phyloP scores from a whole-genome alignment of 2,797 vertebrate species.

The Acropternis orthonyx region DNA sequence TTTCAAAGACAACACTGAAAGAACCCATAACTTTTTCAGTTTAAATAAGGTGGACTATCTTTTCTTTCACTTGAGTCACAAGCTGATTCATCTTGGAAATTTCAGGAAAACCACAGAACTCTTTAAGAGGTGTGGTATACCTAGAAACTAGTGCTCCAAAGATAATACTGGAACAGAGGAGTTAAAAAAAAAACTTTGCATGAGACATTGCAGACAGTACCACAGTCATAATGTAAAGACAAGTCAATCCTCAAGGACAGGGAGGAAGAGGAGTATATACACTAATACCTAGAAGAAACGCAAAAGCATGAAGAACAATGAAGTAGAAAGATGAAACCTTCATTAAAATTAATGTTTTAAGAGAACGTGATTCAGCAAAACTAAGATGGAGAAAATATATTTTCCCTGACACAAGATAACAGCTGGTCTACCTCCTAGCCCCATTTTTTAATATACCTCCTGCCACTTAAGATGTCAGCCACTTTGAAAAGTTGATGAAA shows the following conservation, averaged over 20 bases:
- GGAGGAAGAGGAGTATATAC: background rate
- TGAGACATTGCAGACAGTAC: background rate
- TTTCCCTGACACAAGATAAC: background rate
- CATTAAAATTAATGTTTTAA: background rate
- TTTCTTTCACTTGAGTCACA: background rate
- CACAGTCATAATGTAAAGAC: accelerated
- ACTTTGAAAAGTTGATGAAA: background rate
- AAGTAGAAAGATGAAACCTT: background rate
- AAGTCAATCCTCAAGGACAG: background rate
- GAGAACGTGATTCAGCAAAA: background rate
- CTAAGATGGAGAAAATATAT: background rate
- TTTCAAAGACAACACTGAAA: background rate
- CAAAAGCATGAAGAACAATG: background rate
- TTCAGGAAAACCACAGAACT: background rate
- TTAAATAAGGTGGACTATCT: accelerated
- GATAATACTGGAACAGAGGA: background rate
- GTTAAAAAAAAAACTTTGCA: background rate
- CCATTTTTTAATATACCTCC: background rate
- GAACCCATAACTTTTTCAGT: background rate
- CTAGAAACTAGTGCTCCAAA: background rate
- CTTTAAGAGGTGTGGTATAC: background rate
- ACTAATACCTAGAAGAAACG: background rate
- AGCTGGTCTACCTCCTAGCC: background rate
- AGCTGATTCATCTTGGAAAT: background rate
- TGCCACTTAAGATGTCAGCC: background rate